Evolutionary conservation across 2,797 vertebrate species (phyloP).

Genomic region (Pteronotus mesoamericanus): DNA sequence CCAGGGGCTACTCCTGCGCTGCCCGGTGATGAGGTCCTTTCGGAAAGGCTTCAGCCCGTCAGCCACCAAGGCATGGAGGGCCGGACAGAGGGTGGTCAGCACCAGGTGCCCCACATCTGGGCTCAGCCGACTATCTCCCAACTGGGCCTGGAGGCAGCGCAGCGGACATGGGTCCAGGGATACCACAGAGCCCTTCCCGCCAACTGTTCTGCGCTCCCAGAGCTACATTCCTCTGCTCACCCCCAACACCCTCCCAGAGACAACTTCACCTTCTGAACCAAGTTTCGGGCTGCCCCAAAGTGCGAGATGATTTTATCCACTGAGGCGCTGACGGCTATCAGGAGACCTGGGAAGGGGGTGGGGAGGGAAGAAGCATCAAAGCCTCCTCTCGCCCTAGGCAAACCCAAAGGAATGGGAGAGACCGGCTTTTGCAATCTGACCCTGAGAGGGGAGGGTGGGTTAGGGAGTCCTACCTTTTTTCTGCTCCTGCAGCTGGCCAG

Average conservation of each 20-base stretch:
- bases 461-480: constrained; percentile 71
- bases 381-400: fast-evolving
- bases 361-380: background rate
- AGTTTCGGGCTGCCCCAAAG: constrained; percentile 91
- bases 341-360: constrained; percentile 64
- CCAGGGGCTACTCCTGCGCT: constrained; percentile 93
- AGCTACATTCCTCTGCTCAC: too few relatives aligned
- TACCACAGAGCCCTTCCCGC: background rate
- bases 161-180: background rate
- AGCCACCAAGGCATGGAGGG: constrained; percentile 89
- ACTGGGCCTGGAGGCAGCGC: constrained; percentile 85
- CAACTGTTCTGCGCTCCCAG: background rate
- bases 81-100: constrained; percentile 92
- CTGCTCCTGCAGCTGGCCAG: constrained; percentile 71
- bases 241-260: background rate
- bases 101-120: constrained; percentile 93
- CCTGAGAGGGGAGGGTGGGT: background rate
- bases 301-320: constrained; percentile 95
- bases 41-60: constrained; percentile 95
- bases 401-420: constrained; percentile 23
- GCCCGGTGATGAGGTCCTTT: constrained; percentile 95
- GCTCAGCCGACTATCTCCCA: constrained; percentile 94
- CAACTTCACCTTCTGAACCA: constrained; percentile 93
- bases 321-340: constrained; percentile 87
- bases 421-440: background rate